Base-by-base conservation (phyloP, 2,888 invertebrate species). In the Drosophila subsilvestris region DNA sequence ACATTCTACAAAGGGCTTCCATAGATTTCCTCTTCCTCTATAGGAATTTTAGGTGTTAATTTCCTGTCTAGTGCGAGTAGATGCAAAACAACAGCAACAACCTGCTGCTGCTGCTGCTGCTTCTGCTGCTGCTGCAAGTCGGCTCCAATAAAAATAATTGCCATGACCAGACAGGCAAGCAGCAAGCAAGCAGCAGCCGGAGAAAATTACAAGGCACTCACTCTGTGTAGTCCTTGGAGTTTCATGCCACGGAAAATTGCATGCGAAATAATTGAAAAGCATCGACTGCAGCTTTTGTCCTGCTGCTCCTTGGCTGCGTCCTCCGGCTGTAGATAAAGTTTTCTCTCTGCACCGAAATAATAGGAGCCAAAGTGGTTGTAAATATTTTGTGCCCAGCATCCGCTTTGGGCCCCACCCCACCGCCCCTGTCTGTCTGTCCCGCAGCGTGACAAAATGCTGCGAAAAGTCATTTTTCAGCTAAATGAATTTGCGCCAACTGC, bases 361-460 rank as follows among this genome's bases (percentile, higher is more conserved):
- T 88, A 87, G 83, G 85, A 78, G 74, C 89, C 74, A 89, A 85
- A 88, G 86, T 78, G 89, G 88, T 86, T 88, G 89, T 89, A 89
- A 86, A 86, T 89, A 88, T 89, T 86, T 85, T 79, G 82, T 81
- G 73, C 73, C 71, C 80, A 68, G 70, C 78, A 76, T 74, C 74
- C 56, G 76, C 57, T 76, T 17, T 29, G 18, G 25, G 45, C 45
- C 47, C 45, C 68, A 68, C 65, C 45, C 62, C 27, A 14, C 0
- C 3, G 4, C 32, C 12, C 75, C 22, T 18, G 32, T 45, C 48
- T 7, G 14, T 44, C 67, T 51, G 43, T 29, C 65, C 58, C 51
- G 72, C 65, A 48, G 58, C 57, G 51, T 58, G 63, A 77, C 80
- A 80, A 74, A 80, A 74, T 79, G 88, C 89, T 76, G 71, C 86